A percentile compares a stretch with the other conserved stretches of the same genome.
Conservation (phyloP, 2,113 vertebrate species). For the Burhinus bistriatus region DNA sequence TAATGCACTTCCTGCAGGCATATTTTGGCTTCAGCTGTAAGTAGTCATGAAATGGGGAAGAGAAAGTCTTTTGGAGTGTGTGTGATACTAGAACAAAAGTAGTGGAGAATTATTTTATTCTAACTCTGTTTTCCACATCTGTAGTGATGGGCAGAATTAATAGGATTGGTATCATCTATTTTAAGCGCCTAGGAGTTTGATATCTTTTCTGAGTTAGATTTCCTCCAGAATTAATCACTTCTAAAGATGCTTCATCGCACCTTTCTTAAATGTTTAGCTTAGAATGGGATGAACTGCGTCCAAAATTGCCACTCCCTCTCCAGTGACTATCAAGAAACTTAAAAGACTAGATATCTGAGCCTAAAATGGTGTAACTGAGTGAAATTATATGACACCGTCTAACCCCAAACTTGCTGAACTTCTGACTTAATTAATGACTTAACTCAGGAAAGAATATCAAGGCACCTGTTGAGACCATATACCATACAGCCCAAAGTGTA, state of each 20-base stretch:
- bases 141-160: background rate
- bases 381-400: background rate
- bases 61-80: background rate
- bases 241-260: background rate
- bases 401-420: background rate
- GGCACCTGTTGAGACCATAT: background rate
- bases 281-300: background rate
- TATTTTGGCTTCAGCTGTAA: background rate
- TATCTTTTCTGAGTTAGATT: background rate
- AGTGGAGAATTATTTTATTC: background rate
- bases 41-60: background rate
- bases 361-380: background rate
- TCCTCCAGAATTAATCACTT: background rate
- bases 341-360: background rate
- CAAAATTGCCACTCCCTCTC: background rate
- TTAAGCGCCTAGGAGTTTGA: background rate
- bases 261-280: background rate
- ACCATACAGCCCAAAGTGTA: background rate
- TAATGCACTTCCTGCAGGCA: background rate
- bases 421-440: background rate
- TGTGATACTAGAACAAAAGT: background rate
- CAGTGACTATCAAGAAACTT: background rate
- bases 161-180: background rate
- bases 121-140: background rate
- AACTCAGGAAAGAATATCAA: constrained; percentile 8